phyloP scores from a whole-genome alignment of 1,140 invertebrate genomes.

The Drosophila orosa region DNA sequence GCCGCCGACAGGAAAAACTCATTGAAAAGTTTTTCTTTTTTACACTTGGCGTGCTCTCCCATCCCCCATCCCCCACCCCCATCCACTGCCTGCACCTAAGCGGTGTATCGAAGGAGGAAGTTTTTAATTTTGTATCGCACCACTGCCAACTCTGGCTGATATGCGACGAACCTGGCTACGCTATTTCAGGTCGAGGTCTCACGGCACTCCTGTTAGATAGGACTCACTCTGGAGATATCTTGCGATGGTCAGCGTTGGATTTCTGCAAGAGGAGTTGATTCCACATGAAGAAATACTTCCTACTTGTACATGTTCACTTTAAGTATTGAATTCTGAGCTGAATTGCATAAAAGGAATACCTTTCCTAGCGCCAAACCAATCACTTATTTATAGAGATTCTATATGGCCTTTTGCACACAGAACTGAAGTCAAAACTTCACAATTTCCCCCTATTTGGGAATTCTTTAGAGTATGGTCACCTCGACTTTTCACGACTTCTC shows the following conservation, averaged over 20 bases:
- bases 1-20: slow-evolving; percentile 80
- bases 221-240: background rate
- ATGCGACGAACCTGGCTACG: slow-evolving; percentile 28
- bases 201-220: background rate
- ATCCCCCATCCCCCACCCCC: slow-evolving; percentile 4
- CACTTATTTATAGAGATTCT: slow-evolving; percentile 21
- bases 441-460: slow-evolving; percentile 4
- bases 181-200: background rate
- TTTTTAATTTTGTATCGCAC: slow-evolving; percentile 81
- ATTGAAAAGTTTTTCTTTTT: slow-evolving; percentile 83
- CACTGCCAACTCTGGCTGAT: slow-evolving; percentile 31
- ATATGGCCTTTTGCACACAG: slow-evolving; percentile 3
- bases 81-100: slow-evolving; percentile 37
- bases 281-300: background rate
- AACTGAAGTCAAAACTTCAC: background rate
- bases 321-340: background rate
- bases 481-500: slow-evolving; percentile 2
- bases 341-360: background rate
- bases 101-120: slow-evolving; percentile 75
- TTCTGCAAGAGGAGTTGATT: background rate
- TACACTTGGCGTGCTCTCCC: slow-evolving; percentile 75
- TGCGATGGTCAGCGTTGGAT: background rate
- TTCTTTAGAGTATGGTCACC: slow-evolving; percentile 15
- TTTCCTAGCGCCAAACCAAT: slow-evolving; percentile 2
- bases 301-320: background rate